Evolutionary conservation across 2,113 vertebrate species (phyloP).

Genomic region (Cathartes aura): DNA sequence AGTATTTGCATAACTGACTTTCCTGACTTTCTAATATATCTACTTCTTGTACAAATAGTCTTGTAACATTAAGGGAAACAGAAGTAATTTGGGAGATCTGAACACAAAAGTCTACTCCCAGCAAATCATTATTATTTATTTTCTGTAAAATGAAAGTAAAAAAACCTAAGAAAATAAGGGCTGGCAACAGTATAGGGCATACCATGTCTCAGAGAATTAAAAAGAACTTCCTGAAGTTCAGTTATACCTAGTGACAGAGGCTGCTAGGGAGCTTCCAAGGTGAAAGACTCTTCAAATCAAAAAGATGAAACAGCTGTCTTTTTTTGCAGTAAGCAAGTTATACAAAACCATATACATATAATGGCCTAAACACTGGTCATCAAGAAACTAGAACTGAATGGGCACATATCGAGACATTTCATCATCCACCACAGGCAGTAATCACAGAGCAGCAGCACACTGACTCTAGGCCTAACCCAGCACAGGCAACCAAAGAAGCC

Average conservation of each 20-base stretch:
- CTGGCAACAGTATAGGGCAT: not conserved
- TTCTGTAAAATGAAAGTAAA: not conserved
- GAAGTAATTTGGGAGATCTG: not conserved
- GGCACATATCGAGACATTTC: not conserved
- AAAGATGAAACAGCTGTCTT: not conserved
- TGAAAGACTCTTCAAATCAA: not conserved
- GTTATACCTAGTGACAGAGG: not conserved
- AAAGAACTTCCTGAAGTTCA: not conserved
- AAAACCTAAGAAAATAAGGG: not conserved
- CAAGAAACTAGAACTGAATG: not conserved
- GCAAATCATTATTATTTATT: not conserved
- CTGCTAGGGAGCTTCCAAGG: not conserved
- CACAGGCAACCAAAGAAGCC: not conserved
- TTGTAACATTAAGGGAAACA: not conserved
- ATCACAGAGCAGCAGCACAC: not conserved
- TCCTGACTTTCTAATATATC: not conserved
- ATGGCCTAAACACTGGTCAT: not conserved
- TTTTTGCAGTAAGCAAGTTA: not conserved
- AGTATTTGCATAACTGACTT: conserved; percentile 8
- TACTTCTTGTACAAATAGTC: not conserved
- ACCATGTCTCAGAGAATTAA: not conserved
- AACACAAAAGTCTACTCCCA: not conserved
- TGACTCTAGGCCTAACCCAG: not conserved
- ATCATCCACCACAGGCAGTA: not conserved
- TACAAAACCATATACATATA: not conserved